Evolutionary conservation across 1,140 invertebrate genomes (phyloP), one percentile per base, ranked within the genome.

Genomic region (Ladona fulva): DNA sequence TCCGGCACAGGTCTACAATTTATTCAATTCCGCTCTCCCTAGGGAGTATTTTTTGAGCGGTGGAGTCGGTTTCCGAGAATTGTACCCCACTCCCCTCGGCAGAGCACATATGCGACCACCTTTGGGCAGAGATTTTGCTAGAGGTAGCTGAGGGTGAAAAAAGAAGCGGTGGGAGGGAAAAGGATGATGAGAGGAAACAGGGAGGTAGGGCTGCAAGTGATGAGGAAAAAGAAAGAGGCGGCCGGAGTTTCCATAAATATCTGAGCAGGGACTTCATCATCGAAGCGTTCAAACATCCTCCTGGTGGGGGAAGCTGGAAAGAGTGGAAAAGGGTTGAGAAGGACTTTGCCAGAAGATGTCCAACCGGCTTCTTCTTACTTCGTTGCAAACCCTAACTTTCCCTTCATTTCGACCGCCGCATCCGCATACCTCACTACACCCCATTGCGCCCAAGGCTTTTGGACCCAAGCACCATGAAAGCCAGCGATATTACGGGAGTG

Each of bases 201-300:
- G 14, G 52, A 12, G 1, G 52, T 37, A 66, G 5, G n/a, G 52
- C 3, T 5, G 52, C 52, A 6, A 52, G 29, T 37, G 29, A 37
- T 37, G 29, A 37, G 52, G 3, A 19, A 66, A 66, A 66, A 66
- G 52, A 66, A 66, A 66, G 52, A 66, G n/a, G 52, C 14, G 52
- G 52, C 16, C 14, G 5, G n/a, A 66, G 52, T 66, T 66, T 66
- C 52, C 52, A 66, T 66, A 66, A 66, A 66, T 66, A 66, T 66
- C 52, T 66, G 52, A 66, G 52, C 52, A 66, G 52, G 52, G 52
- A 19, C 52, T 66, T 66, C 52, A 66, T 66, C 52, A 66, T 66
- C 52, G 52, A 66, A 12, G 16, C 52, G 52, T 66, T 66, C 52
- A 66, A 66, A 66, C 52, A 66, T 66, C 52, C 52, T 6, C 1